Base-by-base conservation (phyloP, 2,113 vertebrate genomes). In the Colossoma macropomum region DNA sequence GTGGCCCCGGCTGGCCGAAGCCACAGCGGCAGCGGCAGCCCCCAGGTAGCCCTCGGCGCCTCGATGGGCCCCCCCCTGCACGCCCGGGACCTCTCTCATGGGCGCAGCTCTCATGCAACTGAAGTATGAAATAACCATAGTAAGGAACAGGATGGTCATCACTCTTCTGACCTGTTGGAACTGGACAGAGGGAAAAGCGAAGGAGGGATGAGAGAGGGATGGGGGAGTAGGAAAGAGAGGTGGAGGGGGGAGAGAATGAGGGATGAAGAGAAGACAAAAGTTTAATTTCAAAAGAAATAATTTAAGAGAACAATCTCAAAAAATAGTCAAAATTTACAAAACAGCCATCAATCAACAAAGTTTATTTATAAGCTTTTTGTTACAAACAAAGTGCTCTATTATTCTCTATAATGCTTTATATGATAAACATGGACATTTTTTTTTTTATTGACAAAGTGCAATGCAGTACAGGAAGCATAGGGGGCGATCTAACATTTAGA, bases 141-240 rank as follows among this genome's bases (percentile, higher is more conserved):
- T 97, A 97, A 99, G 96, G 96, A 99, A 98, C 98, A 99, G 96
- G 98, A 98, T 98, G 97, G 96, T 99, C 98, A 99, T 99, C 97
- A 99, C 98, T 99, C 97, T 98, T 98, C 97, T 98, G 96, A 99
- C 97, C 97, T 98, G 97, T 96, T 98, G 97, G 96, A 98, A 97
- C 98, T 99, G 95, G 86, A 86, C 79, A 87, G 79, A 80, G 80
- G 4, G 48, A 84, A 27, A 77, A 34, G 77, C 3, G 50, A 52
- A 19, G 21, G 54, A 2, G 19, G 21, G 72, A 74, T 34, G 38
- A 30, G n/a, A 70, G n/a, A 12, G 38, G 79, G 52, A 32, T 56
- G 73, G 41, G 78, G 77, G 54, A 72, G 75, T 45, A 62, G 23
- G 60, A 27, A 79, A 63, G 32, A 41, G 15, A 9, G 60, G n/a